Evolutionary conservation across 2,797 vertebrate genomes (phyloP).

Genomic region (Argya squamiceps): DNA sequence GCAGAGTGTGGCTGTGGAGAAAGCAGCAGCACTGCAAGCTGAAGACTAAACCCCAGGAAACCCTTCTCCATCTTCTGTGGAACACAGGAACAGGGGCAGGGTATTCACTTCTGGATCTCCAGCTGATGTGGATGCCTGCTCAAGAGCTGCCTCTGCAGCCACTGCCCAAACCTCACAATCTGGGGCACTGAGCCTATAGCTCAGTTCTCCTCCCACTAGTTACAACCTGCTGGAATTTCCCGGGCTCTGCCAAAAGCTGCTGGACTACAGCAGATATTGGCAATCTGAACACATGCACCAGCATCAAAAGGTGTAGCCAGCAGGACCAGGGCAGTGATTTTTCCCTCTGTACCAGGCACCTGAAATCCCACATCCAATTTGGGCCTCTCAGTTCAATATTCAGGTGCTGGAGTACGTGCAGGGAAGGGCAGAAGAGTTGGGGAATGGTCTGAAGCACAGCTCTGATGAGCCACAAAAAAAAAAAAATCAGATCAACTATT

Average conservation of each 20-base stretch:
- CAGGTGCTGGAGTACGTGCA: too few species aligned
- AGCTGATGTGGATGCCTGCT: neutral
- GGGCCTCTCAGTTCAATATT: neutral
- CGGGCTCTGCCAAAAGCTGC: too few species aligned
- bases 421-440: neutral
- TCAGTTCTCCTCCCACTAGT: neutral
- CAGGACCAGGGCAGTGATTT: neutral
- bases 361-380: neutral
- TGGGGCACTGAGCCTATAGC: neutral
- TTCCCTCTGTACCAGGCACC: neutral
- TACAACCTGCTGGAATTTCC: neutral
- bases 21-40: neutral
- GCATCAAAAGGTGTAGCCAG: neutral
- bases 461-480: neutral
- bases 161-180: fast-evolving
- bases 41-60: neutral
- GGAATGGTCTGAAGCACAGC: neutral
- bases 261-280: neutral
- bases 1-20: neutral
- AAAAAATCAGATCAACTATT: neutral
- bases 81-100: neutral
- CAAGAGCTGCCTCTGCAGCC: neutral
- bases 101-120: neutral
- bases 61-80: neutral
- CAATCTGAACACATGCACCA: neutral